Evolutionary conservation across 2,113 vertebrate species (phyloP).

Genomic region (Phaethon lepturus): DNA sequence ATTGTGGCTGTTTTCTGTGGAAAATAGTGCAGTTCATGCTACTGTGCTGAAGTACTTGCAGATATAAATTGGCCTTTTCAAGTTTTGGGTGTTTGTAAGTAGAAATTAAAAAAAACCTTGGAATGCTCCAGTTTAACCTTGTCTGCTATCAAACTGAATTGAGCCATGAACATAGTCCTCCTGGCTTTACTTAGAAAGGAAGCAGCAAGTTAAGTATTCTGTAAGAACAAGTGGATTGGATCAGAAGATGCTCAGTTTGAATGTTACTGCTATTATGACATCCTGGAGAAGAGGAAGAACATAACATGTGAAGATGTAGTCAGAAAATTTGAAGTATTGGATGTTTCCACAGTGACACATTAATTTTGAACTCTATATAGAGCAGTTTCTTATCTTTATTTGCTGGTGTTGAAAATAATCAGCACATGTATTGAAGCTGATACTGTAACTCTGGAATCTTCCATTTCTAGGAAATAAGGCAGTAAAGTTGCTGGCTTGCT

Average conservation of each 20-base stretch:
- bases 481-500: not conserved
- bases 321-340: not conserved
- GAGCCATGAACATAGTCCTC: not conserved
- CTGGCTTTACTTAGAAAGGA: not conserved
- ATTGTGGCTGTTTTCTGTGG: not conserved
- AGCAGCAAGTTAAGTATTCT: not conserved
- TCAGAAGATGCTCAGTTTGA: not conserved
- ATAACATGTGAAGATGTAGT: not conserved
- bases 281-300: not conserved
- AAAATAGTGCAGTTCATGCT: not conserved
- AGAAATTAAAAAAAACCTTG: no score
- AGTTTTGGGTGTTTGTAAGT: no score
- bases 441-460: not conserved
- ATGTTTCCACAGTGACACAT: not conserved
- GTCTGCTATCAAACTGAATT: not conserved
- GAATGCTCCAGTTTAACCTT: not conserved
- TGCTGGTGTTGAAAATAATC: not conserved
- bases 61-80: not conserved
- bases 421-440: not conserved
- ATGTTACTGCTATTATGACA: not conserved
- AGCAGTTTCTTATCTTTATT: not conserved
- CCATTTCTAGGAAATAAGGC: not conserved
- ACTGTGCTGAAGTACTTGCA: not conserved
- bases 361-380: not conserved
- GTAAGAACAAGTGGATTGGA: not conserved